phyloP scores from a whole-genome alignment of 2,888 invertebrate species.

The Sicus ferrugineus region DNA sequence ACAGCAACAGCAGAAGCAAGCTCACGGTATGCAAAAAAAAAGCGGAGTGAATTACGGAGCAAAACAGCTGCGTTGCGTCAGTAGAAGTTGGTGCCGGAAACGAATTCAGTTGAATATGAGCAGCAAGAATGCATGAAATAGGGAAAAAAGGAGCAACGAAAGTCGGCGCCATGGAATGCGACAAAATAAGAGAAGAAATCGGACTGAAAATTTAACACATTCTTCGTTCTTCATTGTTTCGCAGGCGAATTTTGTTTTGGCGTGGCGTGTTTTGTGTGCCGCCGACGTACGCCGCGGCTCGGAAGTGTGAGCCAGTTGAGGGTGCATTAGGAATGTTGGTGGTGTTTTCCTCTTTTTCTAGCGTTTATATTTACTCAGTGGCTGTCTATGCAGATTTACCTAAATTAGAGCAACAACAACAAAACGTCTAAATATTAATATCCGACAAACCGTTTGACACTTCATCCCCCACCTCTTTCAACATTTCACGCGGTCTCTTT shows the following conservation, averaged over 20 bases:
- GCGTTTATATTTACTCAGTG: not conserved
- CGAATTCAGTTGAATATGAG: slow-evolving; percentile 21
- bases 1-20: too few relatives aligned
- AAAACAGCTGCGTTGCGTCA: too few relatives aligned
- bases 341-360: not conserved
- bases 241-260: too few relatives aligned
- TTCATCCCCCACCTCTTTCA: too few relatives aligned
- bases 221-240: slow-evolving; percentile 21
- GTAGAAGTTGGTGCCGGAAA: slow-evolving; percentile 16
- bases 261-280: not conserved
- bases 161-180: not conserved
- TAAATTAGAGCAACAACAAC: not conserved
- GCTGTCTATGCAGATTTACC: too few relatives aligned
- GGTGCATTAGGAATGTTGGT: not conserved
- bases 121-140: not conserved
- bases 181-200: not conserved
- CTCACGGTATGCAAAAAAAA: too few relatives aligned
- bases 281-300: not conserved
- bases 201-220: not conserved
- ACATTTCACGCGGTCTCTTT: too few relatives aligned
- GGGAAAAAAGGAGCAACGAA: not conserved
- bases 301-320: not conserved
- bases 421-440: too few relatives aligned
- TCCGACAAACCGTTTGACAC: too few relatives aligned
- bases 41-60: too few relatives aligned